Evolutionary conservation across 1,140 invertebrate genomes (phyloP).

Genomic region (Zophobas morio): DNA sequence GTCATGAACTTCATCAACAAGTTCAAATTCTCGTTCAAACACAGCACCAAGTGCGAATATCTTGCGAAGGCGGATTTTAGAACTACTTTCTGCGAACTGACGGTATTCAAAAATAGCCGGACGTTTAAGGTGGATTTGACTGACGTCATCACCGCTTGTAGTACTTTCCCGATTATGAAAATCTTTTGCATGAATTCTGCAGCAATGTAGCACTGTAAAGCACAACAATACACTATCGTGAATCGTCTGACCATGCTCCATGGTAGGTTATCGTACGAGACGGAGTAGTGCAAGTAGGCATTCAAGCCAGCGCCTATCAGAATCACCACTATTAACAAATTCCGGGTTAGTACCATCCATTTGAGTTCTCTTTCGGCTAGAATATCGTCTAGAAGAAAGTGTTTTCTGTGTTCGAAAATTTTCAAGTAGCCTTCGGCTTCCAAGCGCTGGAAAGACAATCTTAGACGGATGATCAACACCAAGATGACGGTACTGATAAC

Average conservation of each 20-base stretch:
- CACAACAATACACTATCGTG: neutral
- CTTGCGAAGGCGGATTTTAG: neutral
- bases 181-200: neutral
- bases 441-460: neutral
- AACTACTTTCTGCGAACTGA: neutral
- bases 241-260: neutral
- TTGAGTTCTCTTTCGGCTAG: neutral
- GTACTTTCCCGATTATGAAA: neutral
- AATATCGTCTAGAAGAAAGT: neutral
- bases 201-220: slow-evolving; percentile 3
- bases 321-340: neutral
- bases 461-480: neutral
- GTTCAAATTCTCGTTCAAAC: neutral
- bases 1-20: neutral
- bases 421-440: neutral
- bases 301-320: neutral
- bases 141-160: neutral
- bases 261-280: neutral
- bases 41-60: neutral
- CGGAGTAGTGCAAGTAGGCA: neutral
- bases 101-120: neutral
- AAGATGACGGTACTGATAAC: neutral
- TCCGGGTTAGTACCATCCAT: neutral
- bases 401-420: neutral
- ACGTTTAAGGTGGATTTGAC: neutral